Percentiles rank a stretch among this genome's conserved stretches.
Conservation (phyloP, 2,888 invertebrate species). For the Scaptomyza polygonia region DNA sequence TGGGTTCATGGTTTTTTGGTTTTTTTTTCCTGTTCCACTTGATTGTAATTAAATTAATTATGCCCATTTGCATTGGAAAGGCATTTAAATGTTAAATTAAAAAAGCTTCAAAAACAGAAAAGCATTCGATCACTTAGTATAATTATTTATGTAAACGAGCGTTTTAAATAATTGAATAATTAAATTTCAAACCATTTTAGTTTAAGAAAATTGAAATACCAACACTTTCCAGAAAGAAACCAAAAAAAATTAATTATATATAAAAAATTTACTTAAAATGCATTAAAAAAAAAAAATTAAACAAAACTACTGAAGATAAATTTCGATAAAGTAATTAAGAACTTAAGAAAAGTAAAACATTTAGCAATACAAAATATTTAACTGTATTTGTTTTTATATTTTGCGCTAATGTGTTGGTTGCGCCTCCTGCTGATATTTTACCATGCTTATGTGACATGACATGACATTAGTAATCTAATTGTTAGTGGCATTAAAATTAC, state of each 20-base stretch:
- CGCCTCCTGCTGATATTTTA: conserved; percentile 10
- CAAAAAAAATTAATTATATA: no score
- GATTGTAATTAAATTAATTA: conserved; percentile 77
- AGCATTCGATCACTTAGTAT: conserved; percentile 6
- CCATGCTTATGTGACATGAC: conserved; percentile 43
- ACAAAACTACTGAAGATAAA: no score
- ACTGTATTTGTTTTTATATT: no score
- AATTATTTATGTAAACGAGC: conserved; percentile 52
- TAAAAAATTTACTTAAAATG: no score
- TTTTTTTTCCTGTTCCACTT: conserved; percentile 43
- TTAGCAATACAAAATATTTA: no score
- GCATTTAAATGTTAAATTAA: conserved; percentile 72
- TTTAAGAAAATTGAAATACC: no score
- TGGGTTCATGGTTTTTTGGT: conserved; percentile 9
- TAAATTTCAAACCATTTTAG: conserved; percentile 3
- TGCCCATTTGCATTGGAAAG: conserved; percentile 70
- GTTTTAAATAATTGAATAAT: conserved; percentile 40
- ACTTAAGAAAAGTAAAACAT: no score
- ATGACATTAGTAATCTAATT: conserved; percentile 73
- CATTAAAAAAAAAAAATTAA: no score
- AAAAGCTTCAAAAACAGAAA: conserved; percentile 23
- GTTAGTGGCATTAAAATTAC: conserved; percentile 74
- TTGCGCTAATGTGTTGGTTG: conserved; percentile 49
- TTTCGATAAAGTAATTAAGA: background rate
- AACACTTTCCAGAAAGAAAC: no score